phyloP scores from a whole-genome alignment of 2,888 invertebrate species.

The Drosophila monieri region DNA sequence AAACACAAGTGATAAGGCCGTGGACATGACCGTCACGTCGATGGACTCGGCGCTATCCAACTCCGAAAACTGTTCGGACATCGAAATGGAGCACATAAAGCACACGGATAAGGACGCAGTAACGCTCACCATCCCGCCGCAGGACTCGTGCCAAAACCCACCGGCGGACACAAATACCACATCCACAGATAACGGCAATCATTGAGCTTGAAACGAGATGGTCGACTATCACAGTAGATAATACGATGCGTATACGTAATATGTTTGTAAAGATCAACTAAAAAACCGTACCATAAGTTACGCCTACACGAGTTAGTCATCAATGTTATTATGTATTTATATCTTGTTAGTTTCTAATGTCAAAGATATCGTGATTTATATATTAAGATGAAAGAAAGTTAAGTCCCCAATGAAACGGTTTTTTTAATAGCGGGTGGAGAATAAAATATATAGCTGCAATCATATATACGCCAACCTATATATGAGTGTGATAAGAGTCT shows the following conservation, averaged over 20 bases:
- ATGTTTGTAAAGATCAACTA: constrained; percentile 55
- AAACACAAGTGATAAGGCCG: constrained; percentile 81
- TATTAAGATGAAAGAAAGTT: constrained; percentile 55
- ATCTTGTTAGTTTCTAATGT: constrained; percentile 71
- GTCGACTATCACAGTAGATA: constrained; percentile 14
- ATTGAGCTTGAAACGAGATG: constrained; percentile 43
- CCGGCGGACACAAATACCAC: constrained; percentile 57
- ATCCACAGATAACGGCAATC: constrained; percentile 49
- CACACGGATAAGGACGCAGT: constrained; percentile 47
- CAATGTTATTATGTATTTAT: constrained; percentile 72
- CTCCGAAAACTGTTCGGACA: constrained; percentile 84
- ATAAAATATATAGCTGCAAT: not conserved
- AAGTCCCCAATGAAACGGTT: constrained; percentile 23
- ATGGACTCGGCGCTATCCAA: constrained; percentile 84
- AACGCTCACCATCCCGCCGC: constrained; percentile 50
- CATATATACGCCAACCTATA: no score
- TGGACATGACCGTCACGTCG: constrained; percentile 83
- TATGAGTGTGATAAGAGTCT: no score
- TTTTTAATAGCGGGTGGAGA: not conserved
- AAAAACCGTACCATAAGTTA: constrained; percentile 52
- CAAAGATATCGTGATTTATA: constrained; percentile 76
- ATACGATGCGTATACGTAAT: constrained; percentile 34
- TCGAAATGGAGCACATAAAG: constrained; percentile 72
- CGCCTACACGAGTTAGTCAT: constrained; percentile 59
- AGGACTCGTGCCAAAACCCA: constrained; percentile 22